Conservation (phyloP, 2,113 vertebrate genomes). For the Syngnathus floridae region DNA sequence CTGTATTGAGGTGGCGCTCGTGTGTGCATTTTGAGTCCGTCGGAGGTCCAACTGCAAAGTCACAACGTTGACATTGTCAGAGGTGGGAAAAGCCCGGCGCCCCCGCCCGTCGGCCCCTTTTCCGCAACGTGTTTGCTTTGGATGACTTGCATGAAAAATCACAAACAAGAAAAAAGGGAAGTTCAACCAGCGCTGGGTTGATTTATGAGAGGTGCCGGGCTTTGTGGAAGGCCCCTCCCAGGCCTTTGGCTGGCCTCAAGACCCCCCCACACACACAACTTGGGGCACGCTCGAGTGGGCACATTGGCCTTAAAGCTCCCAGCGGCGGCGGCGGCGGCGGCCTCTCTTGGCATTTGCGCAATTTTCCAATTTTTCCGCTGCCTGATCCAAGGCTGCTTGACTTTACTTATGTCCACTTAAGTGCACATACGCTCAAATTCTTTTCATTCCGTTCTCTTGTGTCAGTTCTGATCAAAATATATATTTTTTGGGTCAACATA, state of each 20-base stretch:
- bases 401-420: slow-evolving; percentile 1
- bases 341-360: slow-evolving; percentile 24
- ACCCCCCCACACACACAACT: slow-evolving; percentile 39
- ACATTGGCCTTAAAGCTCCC: slow-evolving; percentile 47
- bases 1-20: too few species aligned
- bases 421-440: not conserved
- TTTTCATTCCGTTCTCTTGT: not conserved
- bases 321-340: not conserved
- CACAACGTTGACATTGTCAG: not conserved
- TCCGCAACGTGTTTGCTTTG: slow-evolving; percentile 15
- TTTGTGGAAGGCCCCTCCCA: slow-evolving; percentile 46
- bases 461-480: not conserved
- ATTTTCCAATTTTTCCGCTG: not conserved
- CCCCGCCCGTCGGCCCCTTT: not conserved
- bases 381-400: slow-evolving; percentile 9
- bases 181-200: slow-evolving; percentile 57
- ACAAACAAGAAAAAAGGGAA: slow-evolving; percentile 48
- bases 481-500: too few species aligned
- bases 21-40: too few species aligned
- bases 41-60: not conserved
- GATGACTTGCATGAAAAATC: slow-evolving; percentile 29
- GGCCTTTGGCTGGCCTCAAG: slow-evolving; percentile 20
- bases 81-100: not conserved
- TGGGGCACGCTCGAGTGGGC: slow-evolving; percentile 55
- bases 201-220: slow-evolving; percentile 64